Conservation (phyloP, 2,113 vertebrate genomes). For the Athene noctua region DNA sequence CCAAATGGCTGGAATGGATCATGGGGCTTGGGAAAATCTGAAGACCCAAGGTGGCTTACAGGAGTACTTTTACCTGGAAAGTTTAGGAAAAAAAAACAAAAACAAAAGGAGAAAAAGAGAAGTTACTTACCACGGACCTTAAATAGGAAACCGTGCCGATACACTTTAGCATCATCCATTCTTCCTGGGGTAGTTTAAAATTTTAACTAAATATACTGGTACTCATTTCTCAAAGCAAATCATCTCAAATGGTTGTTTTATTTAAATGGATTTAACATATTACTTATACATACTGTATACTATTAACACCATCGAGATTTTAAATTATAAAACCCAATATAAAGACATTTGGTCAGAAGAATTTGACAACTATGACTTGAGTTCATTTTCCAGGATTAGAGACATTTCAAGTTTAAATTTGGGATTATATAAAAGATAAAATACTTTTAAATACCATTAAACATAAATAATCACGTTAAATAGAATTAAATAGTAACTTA, state of each 20-base stretch:
- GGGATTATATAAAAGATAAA: neutral
- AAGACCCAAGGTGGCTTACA: constrained; percentile 83
- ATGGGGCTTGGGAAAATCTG: constrained; percentile 83
- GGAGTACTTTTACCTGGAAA: constrained; percentile 93
- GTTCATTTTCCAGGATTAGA: neutral
- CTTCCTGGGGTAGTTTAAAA: neutral
- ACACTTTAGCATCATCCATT: neutral
- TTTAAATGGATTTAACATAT: neutral
- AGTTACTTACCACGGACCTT: constrained; percentile 71
- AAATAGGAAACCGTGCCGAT: neutral
- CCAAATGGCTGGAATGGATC: constrained; percentile 96
- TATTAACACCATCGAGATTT: neutral
- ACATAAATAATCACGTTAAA: neutral
- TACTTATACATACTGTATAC: neutral
- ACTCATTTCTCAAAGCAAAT: neutral
- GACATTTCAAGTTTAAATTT: neutral
- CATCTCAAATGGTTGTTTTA: neutral
- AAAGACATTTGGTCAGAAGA: neutral
- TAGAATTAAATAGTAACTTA: neutral
- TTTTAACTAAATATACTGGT: neutral
- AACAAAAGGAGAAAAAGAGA: constrained; percentile 53
- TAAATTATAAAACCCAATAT: neutral
- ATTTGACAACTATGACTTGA: neutral
- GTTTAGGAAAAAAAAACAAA: constrained; percentile 46
- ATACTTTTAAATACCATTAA: neutral